Evolutionary conservation across 2,113 vertebrate genomes (phyloP).

Genomic region (Antechinus flavipes): DNA sequence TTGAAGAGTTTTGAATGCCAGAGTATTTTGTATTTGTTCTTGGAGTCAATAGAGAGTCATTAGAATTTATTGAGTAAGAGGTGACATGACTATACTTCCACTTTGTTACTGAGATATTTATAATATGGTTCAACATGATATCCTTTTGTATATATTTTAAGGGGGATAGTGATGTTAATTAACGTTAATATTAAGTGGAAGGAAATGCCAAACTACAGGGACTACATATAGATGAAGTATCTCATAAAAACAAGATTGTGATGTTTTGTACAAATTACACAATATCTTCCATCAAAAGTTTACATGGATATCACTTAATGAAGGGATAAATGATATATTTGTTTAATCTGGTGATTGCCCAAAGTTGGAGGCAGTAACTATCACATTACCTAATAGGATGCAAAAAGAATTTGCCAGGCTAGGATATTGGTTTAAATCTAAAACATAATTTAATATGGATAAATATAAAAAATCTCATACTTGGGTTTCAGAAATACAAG

Average conservation of each 20-base stretch:
- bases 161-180: not conserved
- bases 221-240: not conserved
- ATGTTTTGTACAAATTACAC: too few relatives aligned
- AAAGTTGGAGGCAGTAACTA: not conserved
- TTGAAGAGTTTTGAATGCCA: not conserved
- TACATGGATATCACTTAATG: not conserved
- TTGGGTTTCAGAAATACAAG: not conserved
- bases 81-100: not conserved
- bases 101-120: not conserved
- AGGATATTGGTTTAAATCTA: not conserved
- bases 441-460: not conserved
- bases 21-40: not conserved
- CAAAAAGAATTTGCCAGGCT: not conserved
- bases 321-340: not conserved
- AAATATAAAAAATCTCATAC: not conserved
- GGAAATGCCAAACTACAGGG: not conserved
- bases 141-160: not conserved
- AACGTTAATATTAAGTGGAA: not conserved
- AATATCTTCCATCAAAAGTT: not conserved
- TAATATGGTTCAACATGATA: not conserved
- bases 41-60: not conserved
- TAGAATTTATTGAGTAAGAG: not conserved
- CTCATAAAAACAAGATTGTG: not conserved
- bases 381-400: not conserved
- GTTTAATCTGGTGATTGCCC: too few relatives aligned